Evolutionary conservation across 2,888 invertebrate genomes (phyloP).

Genomic region (Theretra japonica): DNA sequence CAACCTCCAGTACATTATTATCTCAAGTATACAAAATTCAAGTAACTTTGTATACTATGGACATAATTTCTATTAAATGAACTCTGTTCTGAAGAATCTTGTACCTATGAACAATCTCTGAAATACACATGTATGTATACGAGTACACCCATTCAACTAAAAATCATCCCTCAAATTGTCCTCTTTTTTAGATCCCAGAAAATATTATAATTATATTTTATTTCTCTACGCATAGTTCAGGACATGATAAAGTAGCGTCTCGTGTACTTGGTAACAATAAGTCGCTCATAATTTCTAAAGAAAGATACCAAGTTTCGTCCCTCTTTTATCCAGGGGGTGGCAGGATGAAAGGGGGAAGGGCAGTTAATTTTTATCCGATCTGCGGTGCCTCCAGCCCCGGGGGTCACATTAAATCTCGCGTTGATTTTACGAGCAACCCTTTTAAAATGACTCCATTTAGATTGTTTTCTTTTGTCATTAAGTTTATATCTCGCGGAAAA

Average conservation of each 20-base stretch:
- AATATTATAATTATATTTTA: no score
- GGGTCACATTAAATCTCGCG: slow-evolving; percentile 32
- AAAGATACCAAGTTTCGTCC: slow-evolving; percentile 31
- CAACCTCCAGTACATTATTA: no score
- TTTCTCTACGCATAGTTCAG: not conserved
- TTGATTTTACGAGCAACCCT: slow-evolving; percentile 43
- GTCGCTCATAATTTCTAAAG: slow-evolving; percentile 26
- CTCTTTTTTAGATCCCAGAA: not conserved
- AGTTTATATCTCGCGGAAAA: slow-evolving; percentile 36
- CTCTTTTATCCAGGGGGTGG: slow-evolving; percentile 8
- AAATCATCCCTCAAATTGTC: not conserved
- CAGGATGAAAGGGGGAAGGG: not conserved
- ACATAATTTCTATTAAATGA: no score
- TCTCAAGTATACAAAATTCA: no score
- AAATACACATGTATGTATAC: no score
- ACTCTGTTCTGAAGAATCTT: no score
- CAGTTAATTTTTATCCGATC: slow-evolving; percentile 40
- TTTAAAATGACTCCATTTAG: slow-evolving; percentile 47
- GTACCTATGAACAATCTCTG: no score
- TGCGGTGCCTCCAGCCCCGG: slow-evolving; percentile 24
- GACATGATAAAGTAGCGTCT: not conserved
- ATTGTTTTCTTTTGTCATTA: slow-evolving; percentile 49
- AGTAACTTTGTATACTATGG: no score
- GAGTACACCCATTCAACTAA: no score
- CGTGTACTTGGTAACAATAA: slow-evolving; percentile 21